These are phyloP conservation scores for Teleogryllus occipitalis DNA, from an alignment of 1,140 invertebrate species.

Conservation along the genomic window DNA sequence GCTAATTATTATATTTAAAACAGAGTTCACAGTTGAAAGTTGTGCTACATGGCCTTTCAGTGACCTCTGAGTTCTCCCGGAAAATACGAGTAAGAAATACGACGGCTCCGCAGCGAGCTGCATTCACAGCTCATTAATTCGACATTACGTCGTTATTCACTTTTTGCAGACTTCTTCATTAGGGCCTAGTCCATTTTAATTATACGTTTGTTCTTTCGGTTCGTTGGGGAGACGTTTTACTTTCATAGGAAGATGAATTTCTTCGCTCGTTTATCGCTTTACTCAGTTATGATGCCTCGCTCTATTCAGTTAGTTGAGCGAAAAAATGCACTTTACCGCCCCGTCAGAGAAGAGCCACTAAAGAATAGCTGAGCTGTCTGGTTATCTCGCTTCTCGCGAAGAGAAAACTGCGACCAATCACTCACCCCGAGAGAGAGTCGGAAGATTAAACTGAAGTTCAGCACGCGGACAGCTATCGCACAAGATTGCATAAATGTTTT, in stretches of 20 bases:
- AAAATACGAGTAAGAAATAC: background rate
- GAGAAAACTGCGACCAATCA: too few relatives aligned
- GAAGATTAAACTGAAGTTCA: too few relatives aligned
- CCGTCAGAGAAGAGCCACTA: background rate
- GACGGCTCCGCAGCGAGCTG: background rate
- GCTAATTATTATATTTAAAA: too few relatives aligned
- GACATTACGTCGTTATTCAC: background rate
- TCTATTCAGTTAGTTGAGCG: background rate
- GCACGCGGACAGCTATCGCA: too few relatives aligned
- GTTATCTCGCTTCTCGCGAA: too few relatives aligned
- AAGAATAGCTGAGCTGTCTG: too few relatives aligned
- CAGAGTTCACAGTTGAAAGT: too few relatives aligned
- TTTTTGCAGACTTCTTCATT: background rate
- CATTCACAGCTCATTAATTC: background rate
- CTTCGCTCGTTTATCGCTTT: background rate
- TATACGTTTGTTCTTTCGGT: background rate
- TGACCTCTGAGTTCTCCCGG: background rate
- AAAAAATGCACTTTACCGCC: background rate
- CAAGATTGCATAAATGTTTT: too few relatives aligned
- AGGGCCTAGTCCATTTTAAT: background rate
- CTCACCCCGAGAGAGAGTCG: too few relatives aligned
- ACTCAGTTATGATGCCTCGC: background rate
- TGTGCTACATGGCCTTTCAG: too few relatives aligned
- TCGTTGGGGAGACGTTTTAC: background rate
- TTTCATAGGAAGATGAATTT: conserved; percentile 1